Evolutionary conservation across 1,140 invertebrate species (phyloP).

Genomic region (Trichonephila inaurata): DNA sequence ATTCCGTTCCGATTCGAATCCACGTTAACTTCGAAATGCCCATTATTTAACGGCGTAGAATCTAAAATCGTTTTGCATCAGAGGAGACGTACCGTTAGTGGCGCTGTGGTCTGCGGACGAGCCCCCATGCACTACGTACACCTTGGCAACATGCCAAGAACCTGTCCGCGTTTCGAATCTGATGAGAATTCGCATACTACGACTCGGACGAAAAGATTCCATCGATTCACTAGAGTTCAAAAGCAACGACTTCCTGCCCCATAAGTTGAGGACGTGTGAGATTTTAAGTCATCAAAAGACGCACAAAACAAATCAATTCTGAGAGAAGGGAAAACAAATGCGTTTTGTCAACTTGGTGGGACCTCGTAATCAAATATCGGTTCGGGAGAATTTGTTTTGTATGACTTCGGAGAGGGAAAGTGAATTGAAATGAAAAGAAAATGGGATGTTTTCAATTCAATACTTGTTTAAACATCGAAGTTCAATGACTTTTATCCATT

Average conservation of each 20-base stretch:
- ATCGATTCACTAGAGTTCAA: background rate
- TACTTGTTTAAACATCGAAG: too few relatives aligned
- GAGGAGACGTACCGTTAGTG: background rate
- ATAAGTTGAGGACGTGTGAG: background rate
- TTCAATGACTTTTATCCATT: too few relatives aligned
- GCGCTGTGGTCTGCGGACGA: conserved; percentile 46
- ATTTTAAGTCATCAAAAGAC: background rate
- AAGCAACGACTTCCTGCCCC: background rate
- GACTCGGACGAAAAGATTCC: conserved; percentile 18
- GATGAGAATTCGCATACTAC: conserved; percentile 19
- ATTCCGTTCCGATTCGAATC: background rate
- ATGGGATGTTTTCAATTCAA: background rate
- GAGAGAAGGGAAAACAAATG: background rate
- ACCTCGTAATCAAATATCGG: conserved; percentile 24
- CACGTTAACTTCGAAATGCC: conserved; percentile 17
- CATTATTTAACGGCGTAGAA: conserved; percentile 20
- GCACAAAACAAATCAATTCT: background rate
- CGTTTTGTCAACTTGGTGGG: conserved; percentile 3
- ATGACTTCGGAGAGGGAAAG: background rate
- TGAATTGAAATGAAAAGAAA: background rate
- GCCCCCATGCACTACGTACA: conserved; percentile 10
- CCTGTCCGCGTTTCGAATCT: conserved; percentile 26
- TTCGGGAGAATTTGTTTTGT: background rate
- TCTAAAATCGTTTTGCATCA: background rate
- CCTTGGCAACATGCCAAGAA: conserved; percentile 20